phyloP scores from a whole-genome alignment of 2,113 vertebrate species.

The Podilymbus podiceps region DNA sequence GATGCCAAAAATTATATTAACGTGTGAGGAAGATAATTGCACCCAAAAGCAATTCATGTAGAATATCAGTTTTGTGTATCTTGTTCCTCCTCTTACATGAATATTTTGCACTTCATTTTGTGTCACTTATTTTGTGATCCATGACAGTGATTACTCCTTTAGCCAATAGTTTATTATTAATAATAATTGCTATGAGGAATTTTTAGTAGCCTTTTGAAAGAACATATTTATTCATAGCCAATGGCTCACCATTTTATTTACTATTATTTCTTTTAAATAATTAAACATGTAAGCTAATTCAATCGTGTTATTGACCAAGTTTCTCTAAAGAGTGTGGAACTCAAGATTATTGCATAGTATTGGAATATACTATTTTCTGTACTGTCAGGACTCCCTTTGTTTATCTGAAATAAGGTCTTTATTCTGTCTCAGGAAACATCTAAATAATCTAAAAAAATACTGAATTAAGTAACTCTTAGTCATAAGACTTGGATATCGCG shows the following conservation, averaged over 20 bases:
- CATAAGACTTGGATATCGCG: neutral
- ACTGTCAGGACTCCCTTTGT: neutral
- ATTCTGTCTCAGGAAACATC: neutral
- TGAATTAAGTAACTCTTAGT: neutral
- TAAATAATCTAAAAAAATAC: neutral
- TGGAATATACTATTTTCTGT: neutral
- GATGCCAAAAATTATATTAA: slow-evolving; percentile 33
- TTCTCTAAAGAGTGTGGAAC: neutral
- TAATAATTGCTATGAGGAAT: neutral
- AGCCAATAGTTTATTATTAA: neutral
- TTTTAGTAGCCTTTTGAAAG: neutral
- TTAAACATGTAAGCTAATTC: neutral
- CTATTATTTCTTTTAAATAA: neutral
- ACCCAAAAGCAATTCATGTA: slow-evolving; percentile 24
- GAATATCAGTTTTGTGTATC: neutral
- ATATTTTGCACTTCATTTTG: slow-evolving; percentile 33
- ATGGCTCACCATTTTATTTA: neutral
- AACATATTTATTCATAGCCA: neutral
- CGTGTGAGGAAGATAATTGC: slow-evolving; percentile 38
- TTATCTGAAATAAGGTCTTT: neutral
- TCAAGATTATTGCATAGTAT: neutral
- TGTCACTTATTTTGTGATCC: slow-evolving; percentile 4
- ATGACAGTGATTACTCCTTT: neutral
- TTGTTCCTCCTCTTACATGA: neutral
- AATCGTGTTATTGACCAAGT: neutral